phyloP scores from a whole-genome alignment of 37 sponge, comb jelly and placozoan species.

The Diacarnus erythraeanus region DNA sequence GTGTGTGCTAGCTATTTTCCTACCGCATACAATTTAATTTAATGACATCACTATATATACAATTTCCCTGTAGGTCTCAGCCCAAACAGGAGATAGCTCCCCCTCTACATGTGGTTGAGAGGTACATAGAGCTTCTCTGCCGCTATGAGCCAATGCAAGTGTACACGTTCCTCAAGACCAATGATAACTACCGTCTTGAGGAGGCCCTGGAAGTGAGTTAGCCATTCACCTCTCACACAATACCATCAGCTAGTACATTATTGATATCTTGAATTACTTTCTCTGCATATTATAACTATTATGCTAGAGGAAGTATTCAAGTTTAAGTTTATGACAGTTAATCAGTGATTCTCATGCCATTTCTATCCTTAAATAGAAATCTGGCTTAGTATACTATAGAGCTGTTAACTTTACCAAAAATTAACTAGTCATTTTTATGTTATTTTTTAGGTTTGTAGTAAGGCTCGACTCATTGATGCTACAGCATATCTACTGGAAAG shows the following conservation, averaged over 20 bases:
- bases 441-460: constrained; percentile 43
- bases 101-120: constrained; percentile 69
- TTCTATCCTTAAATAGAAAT: no score
- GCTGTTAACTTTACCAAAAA: no score
- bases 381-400: no score
- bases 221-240: neutral
- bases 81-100: constrained; percentile 54
- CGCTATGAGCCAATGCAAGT: constrained; percentile 57
- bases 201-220: constrained; percentile 67
- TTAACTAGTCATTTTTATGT: no score
- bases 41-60: neutral
- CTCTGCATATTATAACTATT: neutral
- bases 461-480: constrained; percentile 60
- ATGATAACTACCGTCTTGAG: constrained; percentile 78
- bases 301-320: neutral
- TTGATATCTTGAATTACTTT: neutral
- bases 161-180: constrained; percentile 57
- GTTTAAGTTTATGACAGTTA: neutral
- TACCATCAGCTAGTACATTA: neutral
- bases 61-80: constrained; percentile 4
- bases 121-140: constrained; percentile 86
- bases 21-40: no score
- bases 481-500: constrained; percentile 76
- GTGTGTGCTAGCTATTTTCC: no score
- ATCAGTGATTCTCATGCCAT: no score